A percentile compares a stretch with the other conserved stretches of the same genome.
phyloP scores from a whole-genome alignment of 2,113 vertebrate species.

The Corythaeola cristata region DNA sequence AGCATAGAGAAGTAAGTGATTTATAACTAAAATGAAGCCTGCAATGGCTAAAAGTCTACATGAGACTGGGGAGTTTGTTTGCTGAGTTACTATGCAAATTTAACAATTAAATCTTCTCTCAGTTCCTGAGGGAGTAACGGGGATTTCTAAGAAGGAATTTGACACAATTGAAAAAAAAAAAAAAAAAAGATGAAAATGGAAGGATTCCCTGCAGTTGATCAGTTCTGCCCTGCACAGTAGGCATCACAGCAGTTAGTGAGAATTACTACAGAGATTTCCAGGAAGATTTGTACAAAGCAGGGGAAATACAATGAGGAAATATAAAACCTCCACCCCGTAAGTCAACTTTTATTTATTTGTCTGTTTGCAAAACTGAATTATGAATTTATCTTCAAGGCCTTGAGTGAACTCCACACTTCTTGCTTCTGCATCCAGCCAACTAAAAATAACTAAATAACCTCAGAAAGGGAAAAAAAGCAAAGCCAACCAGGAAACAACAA shows the following conservation, averaged over 20 bases:
- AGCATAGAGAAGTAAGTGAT: conserved; percentile 54
- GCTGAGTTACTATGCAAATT: conserved; percentile 82
- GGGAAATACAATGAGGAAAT: conserved; percentile 9
- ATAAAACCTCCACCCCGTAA: conserved; percentile 22
- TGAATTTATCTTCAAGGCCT: conserved; percentile 64
- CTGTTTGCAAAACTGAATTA: conserved; percentile 67
- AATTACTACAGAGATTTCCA: conserved; percentile 48
- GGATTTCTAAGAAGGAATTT: conserved; percentile 74
- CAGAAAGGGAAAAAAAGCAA: not conserved
- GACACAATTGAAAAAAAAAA: conserved; percentile 33
- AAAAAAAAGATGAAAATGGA: conserved; percentile 31
- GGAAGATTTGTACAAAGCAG: conserved; percentile 36
- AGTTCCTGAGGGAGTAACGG: conserved; percentile 63
- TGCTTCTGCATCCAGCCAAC: not conserved
- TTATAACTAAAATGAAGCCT: conserved; percentile 69
- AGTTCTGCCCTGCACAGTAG: not conserved
- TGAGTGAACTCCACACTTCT: not conserved
- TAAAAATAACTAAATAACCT: conserved; percentile 50
- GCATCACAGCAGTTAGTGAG: conserved; percentile 43
- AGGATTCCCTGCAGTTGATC: conserved; percentile 32
- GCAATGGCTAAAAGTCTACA: conserved; percentile 62
- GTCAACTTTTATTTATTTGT: conserved; percentile 60
- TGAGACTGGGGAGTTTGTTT: conserved; percentile 75
- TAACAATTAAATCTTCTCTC: conserved; percentile 81
- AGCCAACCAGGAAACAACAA: not conserved